phyloP scores from a whole-genome alignment of 2,113 vertebrate species.

The Aptenodytes forsteri region DNA sequence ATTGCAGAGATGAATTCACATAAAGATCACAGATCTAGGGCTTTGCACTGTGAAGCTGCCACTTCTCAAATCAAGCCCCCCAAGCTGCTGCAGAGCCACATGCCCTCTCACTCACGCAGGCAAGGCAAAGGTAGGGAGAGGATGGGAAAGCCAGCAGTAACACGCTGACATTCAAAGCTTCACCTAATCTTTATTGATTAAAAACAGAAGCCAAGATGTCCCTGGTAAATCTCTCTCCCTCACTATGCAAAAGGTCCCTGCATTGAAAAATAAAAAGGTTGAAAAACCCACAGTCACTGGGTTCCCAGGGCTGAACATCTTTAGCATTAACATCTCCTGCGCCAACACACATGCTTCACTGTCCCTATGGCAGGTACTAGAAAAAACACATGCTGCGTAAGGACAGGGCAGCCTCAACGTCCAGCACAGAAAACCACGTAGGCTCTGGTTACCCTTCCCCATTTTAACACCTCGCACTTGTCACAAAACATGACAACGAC shows the following conservation, averaged over 20 bases:
- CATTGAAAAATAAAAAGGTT: neutral
- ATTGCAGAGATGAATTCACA: neutral
- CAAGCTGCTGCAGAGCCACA: neutral
- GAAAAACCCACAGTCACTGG: fast-evolving
- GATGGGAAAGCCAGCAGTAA: neutral
- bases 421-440: fast-evolving
- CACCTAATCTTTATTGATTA: neutral
- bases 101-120: fast-evolving
- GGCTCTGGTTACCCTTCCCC: fast-evolving
- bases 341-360: fast-evolving
- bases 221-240: neutral
- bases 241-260: fast-evolving
- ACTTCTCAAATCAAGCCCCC: neutral
- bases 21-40: neutral
- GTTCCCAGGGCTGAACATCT: neutral
- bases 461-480: neutral
- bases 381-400: fast-evolving
- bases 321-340: fast-evolving
- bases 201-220: neutral
- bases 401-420: fast-evolving
- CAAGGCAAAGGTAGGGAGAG: fast-evolving
- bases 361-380: fast-evolving
- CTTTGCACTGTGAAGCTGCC: neutral
- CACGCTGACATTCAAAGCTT: neutral
- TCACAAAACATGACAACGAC: fast-evolving